Conservation (phyloP, 1,140 invertebrate genomes). For the Drosophila hydei region DNA sequence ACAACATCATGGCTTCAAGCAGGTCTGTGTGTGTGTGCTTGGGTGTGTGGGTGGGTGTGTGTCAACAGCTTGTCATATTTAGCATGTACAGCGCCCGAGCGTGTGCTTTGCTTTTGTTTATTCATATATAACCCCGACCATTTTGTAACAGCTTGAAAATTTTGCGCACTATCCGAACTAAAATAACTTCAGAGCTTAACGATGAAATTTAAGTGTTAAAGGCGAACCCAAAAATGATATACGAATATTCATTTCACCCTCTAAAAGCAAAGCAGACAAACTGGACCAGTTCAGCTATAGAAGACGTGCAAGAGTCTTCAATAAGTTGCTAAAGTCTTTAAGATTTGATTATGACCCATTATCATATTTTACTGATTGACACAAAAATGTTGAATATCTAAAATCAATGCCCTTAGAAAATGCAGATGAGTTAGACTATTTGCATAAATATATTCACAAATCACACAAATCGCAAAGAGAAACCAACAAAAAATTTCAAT, state of each 20-base stretch:
- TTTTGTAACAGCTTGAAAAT: conserved; percentile 1
- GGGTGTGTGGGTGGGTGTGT: conserved; percentile 8
- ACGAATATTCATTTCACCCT: no score
- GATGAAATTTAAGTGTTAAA: conserved; percentile 2
- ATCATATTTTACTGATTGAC: conserved; percentile 15
- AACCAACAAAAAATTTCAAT: conserved; percentile 55
- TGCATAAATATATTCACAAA: conserved; percentile 72
- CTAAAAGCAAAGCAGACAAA: no score
- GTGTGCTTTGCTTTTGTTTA: conserved; percentile 42
- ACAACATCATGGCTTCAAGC: conserved; percentile 20
- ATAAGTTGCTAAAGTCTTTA: neutral
- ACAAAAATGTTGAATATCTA: conserved; percentile 24
- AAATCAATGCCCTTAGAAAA: conserved; percentile 58
- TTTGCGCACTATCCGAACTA: neutral
- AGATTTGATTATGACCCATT: conserved; percentile 20
- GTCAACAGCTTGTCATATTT: conserved; percentile 60
- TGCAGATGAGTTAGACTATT: conserved; percentile 44
- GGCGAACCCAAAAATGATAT: neutral
- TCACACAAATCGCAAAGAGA: conserved; percentile 47
- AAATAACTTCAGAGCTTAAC: neutral
- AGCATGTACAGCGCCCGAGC: conserved; percentile 36
- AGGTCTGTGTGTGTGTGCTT: conserved; percentile 5
- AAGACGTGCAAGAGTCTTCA: neutral
- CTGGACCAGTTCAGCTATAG: neutral
- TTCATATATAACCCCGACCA: conserved; percentile 19